These are phyloP conservation scores for Daubentonia madagascariensis DNA, from an alignment of 2,113 vertebrate genomes.

Conservation along the genomic window DNA sequence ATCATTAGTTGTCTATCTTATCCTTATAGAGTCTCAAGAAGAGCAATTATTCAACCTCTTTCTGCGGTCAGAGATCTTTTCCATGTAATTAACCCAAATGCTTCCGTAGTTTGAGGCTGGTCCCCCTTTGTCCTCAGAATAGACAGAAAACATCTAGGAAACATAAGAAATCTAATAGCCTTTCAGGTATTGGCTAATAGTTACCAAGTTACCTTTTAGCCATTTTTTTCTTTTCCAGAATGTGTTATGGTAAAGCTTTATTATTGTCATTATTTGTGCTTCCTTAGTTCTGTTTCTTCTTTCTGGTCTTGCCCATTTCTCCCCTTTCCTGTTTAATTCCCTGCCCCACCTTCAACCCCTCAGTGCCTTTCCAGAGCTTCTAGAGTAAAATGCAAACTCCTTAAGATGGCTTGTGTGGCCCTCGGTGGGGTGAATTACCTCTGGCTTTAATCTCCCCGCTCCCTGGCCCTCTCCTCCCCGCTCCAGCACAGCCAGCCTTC, in stretches of 20 bases:
- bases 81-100: neutral
- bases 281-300: neutral
- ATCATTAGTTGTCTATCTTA: neutral
- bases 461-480: accelerated
- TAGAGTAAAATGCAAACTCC: neutral
- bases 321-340: neutral
- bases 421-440: neutral
- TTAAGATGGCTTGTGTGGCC: accelerated
- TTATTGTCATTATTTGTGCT: neutral
- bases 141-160: neutral
- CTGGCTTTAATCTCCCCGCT: accelerated
- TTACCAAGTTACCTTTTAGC: neutral
- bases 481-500: neutral
- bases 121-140: neutral
- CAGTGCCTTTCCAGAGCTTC: neutral
- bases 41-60: neutral
- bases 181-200: neutral
- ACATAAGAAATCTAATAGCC: neutral
- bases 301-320: neutral
- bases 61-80: neutral
- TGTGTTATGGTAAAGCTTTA: neutral
- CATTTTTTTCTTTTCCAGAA: neutral
- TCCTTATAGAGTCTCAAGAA: neutral
- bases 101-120: neutral
- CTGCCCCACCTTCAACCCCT: neutral